Base-by-base conservation (phyloP, 2,888 invertebrate species). In the Platycheirus albimanus region DNA sequence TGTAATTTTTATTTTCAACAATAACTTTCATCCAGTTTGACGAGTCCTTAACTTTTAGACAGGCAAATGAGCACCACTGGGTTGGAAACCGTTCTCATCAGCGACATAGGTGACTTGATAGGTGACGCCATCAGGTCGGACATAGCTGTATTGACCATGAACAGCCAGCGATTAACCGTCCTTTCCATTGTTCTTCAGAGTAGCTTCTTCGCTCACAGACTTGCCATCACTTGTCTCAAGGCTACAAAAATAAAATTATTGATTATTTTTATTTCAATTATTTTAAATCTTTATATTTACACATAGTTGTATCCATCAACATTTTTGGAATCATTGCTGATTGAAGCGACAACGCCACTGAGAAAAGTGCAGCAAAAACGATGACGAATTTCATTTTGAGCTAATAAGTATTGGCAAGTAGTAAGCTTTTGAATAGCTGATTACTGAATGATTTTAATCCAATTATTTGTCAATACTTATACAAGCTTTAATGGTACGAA, bases 241-340 rank as follows among this genome's bases (percentile, higher is more conserved):
- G n/a, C 92, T 93, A 87, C n/a, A n/a, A 8, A 63, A 61, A 33
- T 6, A 17, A 8, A 33, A 51, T 20, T 7, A 11, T 17, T 20
- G 0, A 74, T 76, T 78, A 30, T 10, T 38, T 36, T 8, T 51
- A 13, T 13, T 15, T 15, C 6, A 33, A 0, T 24, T 20, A 17
- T 17, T 38, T 24, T 19, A 64, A 24, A n/a, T n/a, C n/a, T 47
- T n/a, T 15, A 2, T 8, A 91, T 93, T 93, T 91, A 94, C 94
- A 89, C 90, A 86, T 93, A 94, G 69, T 92, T 89, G 87, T 93
- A 94, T 87, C 92, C 92, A 86, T 93, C 92, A 85, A 91, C 88
- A 54, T 91, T 92, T n/a, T 93, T 92, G 74, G 92, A 91, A 63
- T 91, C 89, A n/a, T 92, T 91, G 84, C 80, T 36, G 85, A 78